Percentiles rank a stretch among this genome's conserved stretches.
These are phyloP conservation scores for Tubulanus polymorphus DNA, from an alignment of 2,888 invertebrate species.

Conservation along the genomic window DNA sequence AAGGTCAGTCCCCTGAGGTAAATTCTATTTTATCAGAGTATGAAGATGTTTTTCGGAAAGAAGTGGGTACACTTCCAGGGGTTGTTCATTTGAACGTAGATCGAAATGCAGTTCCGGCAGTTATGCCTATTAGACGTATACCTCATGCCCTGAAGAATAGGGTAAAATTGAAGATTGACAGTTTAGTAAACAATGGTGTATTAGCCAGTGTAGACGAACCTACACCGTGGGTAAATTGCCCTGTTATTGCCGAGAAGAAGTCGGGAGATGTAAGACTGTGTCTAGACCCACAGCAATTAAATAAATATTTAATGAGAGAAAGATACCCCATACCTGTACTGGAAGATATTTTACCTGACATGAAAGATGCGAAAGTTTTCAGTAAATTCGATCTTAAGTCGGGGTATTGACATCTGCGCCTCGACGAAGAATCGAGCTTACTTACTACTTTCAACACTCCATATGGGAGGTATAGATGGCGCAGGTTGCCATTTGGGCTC, in stretches of 20 bases:
- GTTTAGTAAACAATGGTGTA: slow-evolving; percentile 10
- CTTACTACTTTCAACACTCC: slow-evolving; percentile 19
- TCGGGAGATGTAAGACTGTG: slow-evolving; percentile 12
- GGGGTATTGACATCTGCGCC: slow-evolving; percentile 20
- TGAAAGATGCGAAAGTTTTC: slow-evolving; percentile 17
- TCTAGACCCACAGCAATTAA: slow-evolving; percentile 11
- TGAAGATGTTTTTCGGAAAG: not conserved
- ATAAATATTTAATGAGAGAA: slow-evolving; percentile 17
- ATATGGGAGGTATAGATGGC: slow-evolving; percentile 12
- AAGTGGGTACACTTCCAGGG: not conserved
- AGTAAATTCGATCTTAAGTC: slow-evolving; percentile 17
- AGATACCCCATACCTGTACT: slow-evolving; percentile 15
- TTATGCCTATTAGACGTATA: not conserved
- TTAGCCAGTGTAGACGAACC: slow-evolving; percentile 15
- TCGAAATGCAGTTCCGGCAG: not conserved
- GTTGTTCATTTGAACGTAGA: not conserved
- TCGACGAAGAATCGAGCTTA: slow-evolving; percentile 19
- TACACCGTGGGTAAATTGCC: slow-evolving; percentile 20
- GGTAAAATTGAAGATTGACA: not conserved
- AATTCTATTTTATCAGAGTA: too few relatives aligned
- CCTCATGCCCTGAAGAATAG: not conserved
- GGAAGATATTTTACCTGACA: slow-evolving; percentile 19
- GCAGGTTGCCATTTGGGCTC: slow-evolving; percentile 18
- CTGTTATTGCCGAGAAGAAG: slow-evolving; percentile 11
- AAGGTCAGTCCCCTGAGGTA: too few relatives aligned